Percentiles rank a stretch among this genome's conserved stretches.
These are phyloP conservation scores for Thymelicus acteon DNA, from an alignment of 2,888 invertebrate species.

Conservation along the genomic window DNA sequence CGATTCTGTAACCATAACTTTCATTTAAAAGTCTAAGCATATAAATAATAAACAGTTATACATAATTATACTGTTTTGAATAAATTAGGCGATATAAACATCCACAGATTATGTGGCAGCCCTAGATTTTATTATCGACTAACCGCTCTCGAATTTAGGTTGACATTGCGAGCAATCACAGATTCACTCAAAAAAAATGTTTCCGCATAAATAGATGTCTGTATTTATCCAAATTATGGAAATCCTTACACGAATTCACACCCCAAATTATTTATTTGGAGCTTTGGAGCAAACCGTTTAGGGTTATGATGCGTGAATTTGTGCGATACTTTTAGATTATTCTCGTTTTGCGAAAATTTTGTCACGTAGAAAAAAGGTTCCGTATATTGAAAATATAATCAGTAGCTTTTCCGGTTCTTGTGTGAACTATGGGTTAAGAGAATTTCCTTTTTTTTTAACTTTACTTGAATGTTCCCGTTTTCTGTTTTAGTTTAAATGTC, in stretches of 20 bases:
- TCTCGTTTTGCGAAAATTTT: too few relatives aligned
- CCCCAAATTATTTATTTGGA: constrained; percentile 26
- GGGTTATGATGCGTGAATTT: constrained; percentile 15
- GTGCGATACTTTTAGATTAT: background rate
- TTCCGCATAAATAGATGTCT: constrained; percentile 36
- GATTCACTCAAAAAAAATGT: constrained; percentile 47
- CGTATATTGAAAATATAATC: too few relatives aligned
- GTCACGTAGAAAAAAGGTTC: too few relatives aligned
- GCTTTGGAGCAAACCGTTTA: constrained; percentile 25
- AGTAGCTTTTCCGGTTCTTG: too few relatives aligned
- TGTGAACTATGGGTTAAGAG: too few relatives aligned
- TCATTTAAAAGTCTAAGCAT: too few relatives aligned
- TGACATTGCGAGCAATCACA: constrained; percentile 59
- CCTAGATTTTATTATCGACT: constrained; percentile 53
- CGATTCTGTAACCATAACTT: too few relatives aligned
- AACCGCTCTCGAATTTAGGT: constrained; percentile 56
- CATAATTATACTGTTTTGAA: too few relatives aligned
- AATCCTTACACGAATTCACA: constrained; percentile 20
- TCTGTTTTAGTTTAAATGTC: too few relatives aligned
- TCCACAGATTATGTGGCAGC: constrained; percentile 44
- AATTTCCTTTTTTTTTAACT: too few relatives aligned
- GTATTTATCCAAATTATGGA: constrained; percentile 37
- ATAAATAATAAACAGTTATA: too few relatives aligned
- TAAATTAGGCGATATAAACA: background rate
- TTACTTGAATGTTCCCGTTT: too few relatives aligned